These are phyloP conservation scores for Monopis laevigella DNA, from an alignment of 2,888 invertebrate species.

Conservation along the genomic window DNA sequence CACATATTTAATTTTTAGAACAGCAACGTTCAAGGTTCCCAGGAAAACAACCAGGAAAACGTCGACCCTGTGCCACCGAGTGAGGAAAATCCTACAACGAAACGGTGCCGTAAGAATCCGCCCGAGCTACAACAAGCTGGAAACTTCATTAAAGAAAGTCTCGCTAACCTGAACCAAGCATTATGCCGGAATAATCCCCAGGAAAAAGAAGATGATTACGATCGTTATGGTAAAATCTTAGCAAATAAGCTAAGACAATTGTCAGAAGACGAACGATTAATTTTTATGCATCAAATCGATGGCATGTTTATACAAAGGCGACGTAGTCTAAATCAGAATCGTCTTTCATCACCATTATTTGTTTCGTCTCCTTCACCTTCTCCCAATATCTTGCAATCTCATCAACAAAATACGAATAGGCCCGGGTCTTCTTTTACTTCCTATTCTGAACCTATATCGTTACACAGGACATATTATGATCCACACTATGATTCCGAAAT, in stretches of 20 bases:
- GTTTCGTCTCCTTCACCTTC: too few species aligned
- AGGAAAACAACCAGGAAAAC: slow-evolving; percentile 8
- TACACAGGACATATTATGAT: too few species aligned
- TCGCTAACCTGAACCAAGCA: slow-evolving; percentile 13
- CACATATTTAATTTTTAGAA: neutral
- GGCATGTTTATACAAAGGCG: slow-evolving; percentile 15
- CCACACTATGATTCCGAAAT: too few species aligned
- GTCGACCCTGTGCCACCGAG: slow-evolving; percentile 5
- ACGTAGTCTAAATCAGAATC: too few species aligned
- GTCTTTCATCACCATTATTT: too few species aligned
- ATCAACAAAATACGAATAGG: too few species aligned
- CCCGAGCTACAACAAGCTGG: slow-evolving; percentile 13
- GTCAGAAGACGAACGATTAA: slow-evolving; percentile 12
- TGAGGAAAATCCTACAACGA: slow-evolving; percentile 12
- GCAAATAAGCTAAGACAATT: slow-evolving; percentile 15
- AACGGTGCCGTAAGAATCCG: slow-evolving; percentile 14
- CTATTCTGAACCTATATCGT: too few species aligned
- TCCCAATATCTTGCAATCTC: too few species aligned
- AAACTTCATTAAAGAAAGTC: slow-evolving; percentile 13
- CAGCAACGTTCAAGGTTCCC: too few species aligned
- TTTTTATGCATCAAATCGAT: slow-evolving; percentile 14
- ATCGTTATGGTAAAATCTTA: slow-evolving; percentile 13
- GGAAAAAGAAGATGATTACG: slow-evolving; percentile 12
- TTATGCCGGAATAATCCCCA: slow-evolving; percentile 14
- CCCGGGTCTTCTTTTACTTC: too few species aligned